These are phyloP conservation scores for Eupithecia abbreviata DNA, from an alignment of 2,888 invertebrate species.

Conservation along the genomic window DNA sequence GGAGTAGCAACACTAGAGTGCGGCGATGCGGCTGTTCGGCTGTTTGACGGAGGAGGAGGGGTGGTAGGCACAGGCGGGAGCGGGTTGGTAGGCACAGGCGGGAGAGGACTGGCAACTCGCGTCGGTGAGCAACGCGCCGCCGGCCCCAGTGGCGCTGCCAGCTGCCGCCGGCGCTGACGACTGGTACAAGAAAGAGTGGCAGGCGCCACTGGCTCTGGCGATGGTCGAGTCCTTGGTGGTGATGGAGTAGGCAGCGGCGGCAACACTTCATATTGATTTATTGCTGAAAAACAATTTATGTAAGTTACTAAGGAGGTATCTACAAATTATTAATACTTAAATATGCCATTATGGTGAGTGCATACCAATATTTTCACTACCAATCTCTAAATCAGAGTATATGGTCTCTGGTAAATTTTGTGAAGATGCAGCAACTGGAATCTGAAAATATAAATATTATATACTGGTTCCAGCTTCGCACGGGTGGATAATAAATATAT, in stretches of 20 bases:
- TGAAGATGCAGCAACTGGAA: too few species aligned
- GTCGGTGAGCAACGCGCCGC: too few species aligned
- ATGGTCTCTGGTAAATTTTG: too few species aligned
- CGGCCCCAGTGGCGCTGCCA: too few species aligned
- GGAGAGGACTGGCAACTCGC: too few species aligned
- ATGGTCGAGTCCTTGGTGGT: not conserved
- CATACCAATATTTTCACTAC: not conserved
- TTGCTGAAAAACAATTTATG: not conserved
- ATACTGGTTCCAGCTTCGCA: too few species aligned
- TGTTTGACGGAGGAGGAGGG: not conserved
- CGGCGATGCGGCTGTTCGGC: constrained; percentile 5
- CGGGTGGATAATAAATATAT: too few species aligned
- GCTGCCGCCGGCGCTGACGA: not conserved
- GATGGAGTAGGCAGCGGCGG: constrained; percentile 2
- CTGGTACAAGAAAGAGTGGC: not conserved
- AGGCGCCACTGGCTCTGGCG: not conserved
- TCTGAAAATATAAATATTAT: too few species aligned
- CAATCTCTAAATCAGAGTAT: not conserved
- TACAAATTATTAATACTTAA: not conserved
- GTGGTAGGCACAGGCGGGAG: too few species aligned
- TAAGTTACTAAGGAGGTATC: not conserved
- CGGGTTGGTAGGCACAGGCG: too few species aligned
- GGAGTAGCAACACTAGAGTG: constrained; percentile 3
- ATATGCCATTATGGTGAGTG: not conserved
- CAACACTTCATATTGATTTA: not conserved